A percentile compares a stretch with the other conserved stretches of the same genome.
Conservation (phyloP, 2,888 invertebrate species). For the Stenurella melanura region DNA sequence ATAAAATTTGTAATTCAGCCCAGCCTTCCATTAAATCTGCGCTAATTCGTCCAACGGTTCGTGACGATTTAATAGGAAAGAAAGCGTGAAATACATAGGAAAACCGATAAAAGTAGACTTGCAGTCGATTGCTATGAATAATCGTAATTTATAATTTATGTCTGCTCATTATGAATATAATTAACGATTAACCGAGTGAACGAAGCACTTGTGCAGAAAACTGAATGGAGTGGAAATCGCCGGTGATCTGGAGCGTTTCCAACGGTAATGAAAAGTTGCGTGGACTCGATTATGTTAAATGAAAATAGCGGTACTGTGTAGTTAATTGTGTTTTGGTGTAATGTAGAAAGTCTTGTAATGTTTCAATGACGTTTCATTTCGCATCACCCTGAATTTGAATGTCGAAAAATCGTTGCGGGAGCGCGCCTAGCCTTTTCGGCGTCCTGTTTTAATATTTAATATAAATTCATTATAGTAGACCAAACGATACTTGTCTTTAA, state of each 20-base stretch:
- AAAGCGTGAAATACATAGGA: not conserved
- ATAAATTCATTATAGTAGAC: too few relatives aligned
- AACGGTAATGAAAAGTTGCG: not conserved
- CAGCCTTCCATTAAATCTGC: not conserved
- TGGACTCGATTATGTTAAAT: not conserved
- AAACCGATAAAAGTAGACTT: not conserved
- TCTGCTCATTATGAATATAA: not conserved
- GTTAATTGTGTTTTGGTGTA: not conserved
- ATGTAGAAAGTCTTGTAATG: not conserved
- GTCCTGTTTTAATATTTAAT: too few relatives aligned
- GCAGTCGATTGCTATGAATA: not conserved
- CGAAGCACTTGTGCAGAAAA: not conserved
- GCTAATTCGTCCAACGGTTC: not conserved
- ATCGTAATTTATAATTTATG: not conserved
- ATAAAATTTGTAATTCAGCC: not conserved
- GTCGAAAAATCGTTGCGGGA: not conserved
- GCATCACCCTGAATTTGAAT: not conserved
- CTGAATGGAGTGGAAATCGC: not conserved
- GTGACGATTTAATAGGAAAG: not conserved
- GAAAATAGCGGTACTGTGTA: not conserved
- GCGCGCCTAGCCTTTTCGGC: too few relatives aligned
- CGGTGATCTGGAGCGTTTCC: slow-evolving; percentile 12
- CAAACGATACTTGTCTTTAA: too few relatives aligned
- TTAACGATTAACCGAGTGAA: not conserved
- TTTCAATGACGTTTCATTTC: not conserved